phyloP scores from a whole-genome alignment of 2,113 vertebrate genomes.

The Ariopsis seemanni region DNA sequence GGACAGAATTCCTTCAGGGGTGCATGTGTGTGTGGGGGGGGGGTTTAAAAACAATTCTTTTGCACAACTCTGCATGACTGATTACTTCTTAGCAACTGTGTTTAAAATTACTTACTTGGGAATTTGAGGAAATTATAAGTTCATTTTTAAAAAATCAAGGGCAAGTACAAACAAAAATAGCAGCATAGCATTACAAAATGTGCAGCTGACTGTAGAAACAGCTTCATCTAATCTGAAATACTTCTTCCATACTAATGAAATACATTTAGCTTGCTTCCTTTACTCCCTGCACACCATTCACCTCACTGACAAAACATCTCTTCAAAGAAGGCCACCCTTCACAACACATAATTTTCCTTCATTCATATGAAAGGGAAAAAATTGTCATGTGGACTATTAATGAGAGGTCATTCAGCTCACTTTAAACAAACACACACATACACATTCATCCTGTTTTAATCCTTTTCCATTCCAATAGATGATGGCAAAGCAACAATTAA shows the following conservation, averaged over 20 bases:
- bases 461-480: not conserved
- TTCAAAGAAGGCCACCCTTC: not conserved
- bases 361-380: not conserved
- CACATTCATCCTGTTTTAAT: not conserved
- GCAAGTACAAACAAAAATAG: not conserved
- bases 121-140: not conserved
- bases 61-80: not conserved
- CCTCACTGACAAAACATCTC: not conserved
- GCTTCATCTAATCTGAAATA: not conserved
- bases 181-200: not conserved
- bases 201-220: not conserved
- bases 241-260: not conserved
- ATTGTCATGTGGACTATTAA: not conserved
- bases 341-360: not conserved
- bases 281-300: not conserved
- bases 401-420: not conserved
- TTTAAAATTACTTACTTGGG: not conserved
- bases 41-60: not conserved
- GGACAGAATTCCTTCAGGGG: not conserved
- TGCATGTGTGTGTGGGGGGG: no score
- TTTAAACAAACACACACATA: conserved; percentile 3
- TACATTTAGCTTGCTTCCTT: not conserved
- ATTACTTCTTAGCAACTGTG: not conserved
- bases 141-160: not conserved
- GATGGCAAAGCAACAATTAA: not conserved